These are phyloP conservation scores for Pangasianodon hypophthalmus DNA, from an alignment of 2,113 vertebrate species.

Conservation along the genomic window DNA sequence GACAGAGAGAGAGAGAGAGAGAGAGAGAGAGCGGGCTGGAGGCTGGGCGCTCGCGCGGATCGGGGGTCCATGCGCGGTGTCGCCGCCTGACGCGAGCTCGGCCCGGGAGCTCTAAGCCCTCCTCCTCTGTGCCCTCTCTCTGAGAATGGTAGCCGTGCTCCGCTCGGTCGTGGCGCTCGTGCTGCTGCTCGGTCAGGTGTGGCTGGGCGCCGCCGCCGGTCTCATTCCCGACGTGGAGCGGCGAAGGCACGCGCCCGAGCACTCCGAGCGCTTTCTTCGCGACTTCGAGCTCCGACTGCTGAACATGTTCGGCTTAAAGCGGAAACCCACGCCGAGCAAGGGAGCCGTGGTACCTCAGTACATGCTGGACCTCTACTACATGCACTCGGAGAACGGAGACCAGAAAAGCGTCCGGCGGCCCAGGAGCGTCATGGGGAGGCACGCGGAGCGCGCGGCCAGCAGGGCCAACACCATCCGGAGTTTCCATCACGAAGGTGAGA, in stretches of 20 bases:
- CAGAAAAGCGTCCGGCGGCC: slow-evolving; percentile 71
- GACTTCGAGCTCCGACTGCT: slow-evolving; percentile 93
- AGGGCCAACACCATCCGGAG: slow-evolving; percentile 95
- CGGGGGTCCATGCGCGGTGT: slow-evolving; percentile 40
- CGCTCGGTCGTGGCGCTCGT: slow-evolving; percentile 84
- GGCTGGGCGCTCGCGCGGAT: slow-evolving; percentile 39
- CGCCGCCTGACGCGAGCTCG: slow-evolving; percentile 29
- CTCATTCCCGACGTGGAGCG: slow-evolving; percentile 92
- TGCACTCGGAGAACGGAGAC: slow-evolving; percentile 85
- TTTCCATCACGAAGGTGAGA: slow-evolving; percentile 97
- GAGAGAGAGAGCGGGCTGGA: slow-evolving; percentile 11
- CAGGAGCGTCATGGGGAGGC: slow-evolving; percentile 76
- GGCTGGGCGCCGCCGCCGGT: slow-evolving; percentile 89
- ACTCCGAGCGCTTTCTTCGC: slow-evolving; percentile 84
- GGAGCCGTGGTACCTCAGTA: slow-evolving; percentile 91
- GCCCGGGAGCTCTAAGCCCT: slow-evolving; percentile 42
- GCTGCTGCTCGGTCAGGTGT: slow-evolving; percentile 94
- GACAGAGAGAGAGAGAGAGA: neutral
- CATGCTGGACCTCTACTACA: slow-evolving; percentile 93
- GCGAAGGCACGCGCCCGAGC: slow-evolving; percentile 81
- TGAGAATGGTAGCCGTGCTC: slow-evolving; percentile 96
- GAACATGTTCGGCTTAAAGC: slow-evolving; percentile 93
- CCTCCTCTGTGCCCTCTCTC: slow-evolving; percentile 61
- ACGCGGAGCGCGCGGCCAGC: slow-evolving; percentile 87
- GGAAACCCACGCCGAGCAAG: slow-evolving; percentile 89